Conservation (phyloP, 2,113 vertebrate species). For the Epinephelus lanceolatus region DNA sequence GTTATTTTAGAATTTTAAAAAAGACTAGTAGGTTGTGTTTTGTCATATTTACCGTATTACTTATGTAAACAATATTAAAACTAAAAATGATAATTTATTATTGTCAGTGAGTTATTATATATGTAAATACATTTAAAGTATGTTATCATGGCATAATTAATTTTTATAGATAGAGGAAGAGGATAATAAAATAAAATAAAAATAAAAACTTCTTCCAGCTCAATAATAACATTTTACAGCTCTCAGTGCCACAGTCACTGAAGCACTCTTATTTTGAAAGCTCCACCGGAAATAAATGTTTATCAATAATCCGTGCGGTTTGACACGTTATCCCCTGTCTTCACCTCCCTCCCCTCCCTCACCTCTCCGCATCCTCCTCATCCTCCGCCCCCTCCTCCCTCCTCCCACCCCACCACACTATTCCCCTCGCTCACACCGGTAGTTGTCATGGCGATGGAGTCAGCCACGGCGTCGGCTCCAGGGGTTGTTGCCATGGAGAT, state of each 20-base stretch:
- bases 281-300: constrained; percentile 12
- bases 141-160: too few species aligned
- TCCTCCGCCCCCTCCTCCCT: constrained; percentile 4
- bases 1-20: too few species aligned
- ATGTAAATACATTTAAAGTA: too few species aligned
- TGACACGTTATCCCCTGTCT: background rate
- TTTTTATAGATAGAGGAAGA: too few species aligned
- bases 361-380: background rate
- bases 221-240: background rate
- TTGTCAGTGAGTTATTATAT: too few species aligned
- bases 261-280: constrained; percentile 49
- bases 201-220: too few species aligned
- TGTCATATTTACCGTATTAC: too few species aligned
- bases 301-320: background rate
- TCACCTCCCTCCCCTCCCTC: background rate
- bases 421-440: constrained; percentile 58
- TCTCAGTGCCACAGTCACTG: too few species aligned
- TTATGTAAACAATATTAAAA: too few species aligned
- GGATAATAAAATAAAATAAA: too few species aligned
- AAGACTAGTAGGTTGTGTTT: too few species aligned
- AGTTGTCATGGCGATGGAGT: constrained; percentile 94
- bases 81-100: too few species aligned
- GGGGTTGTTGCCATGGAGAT: constrained; percentile 91
- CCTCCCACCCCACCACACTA: constrained; percentile 34
- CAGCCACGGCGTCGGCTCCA: constrained; percentile 78